Evolutionary conservation across 2,888 invertebrate genomes (phyloP).

Genomic region (Archaeoteleia sp.): DNA sequence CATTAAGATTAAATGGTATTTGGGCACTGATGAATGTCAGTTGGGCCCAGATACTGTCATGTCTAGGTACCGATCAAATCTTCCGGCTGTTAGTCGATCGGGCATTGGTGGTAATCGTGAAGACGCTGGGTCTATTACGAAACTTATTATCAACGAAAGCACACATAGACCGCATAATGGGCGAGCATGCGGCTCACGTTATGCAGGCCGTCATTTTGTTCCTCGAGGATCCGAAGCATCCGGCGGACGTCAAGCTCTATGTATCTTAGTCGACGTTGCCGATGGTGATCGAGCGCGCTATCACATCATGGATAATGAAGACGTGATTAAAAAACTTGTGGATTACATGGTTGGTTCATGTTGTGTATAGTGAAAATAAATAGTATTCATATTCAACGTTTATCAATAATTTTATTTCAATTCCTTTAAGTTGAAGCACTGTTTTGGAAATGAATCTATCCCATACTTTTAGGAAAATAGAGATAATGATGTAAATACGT

Average conservation of each 20-base stretch:
- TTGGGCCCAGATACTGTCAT: constrained; percentile 88
- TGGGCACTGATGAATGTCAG: constrained; percentile 91
- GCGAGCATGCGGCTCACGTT: constrained; percentile 77
- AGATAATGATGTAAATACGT: too few relatives aligned
- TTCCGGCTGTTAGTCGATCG: constrained; percentile 91
- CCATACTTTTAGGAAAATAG: too few relatives aligned
- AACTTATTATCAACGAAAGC: constrained; percentile 91
- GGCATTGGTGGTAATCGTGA: constrained; percentile 92
- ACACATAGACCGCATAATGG: constrained; percentile 94
- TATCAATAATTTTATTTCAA: constrained; percentile 1
- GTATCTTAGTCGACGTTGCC: constrained; percentile 94
- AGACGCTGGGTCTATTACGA: constrained; percentile 90
- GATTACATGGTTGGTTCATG: constrained; percentile 88
- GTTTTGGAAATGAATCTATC: too few relatives aligned
- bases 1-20: constrained; percentile 91
- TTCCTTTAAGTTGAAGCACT: too few relatives aligned
- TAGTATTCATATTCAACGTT: background rate
- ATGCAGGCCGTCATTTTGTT: constrained; percentile 90
- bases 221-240: constrained; percentile 87
- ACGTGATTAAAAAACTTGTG: constrained; percentile 90
- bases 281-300: constrained; percentile 93
- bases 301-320: constrained; percentile 94
- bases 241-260: constrained; percentile 93
- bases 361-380: background rate
- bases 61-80: constrained; percentile 92